These are phyloP conservation scores for Sogatella furcifera DNA, from an alignment of 1,140 invertebrate species.

Conservation along the genomic window DNA sequence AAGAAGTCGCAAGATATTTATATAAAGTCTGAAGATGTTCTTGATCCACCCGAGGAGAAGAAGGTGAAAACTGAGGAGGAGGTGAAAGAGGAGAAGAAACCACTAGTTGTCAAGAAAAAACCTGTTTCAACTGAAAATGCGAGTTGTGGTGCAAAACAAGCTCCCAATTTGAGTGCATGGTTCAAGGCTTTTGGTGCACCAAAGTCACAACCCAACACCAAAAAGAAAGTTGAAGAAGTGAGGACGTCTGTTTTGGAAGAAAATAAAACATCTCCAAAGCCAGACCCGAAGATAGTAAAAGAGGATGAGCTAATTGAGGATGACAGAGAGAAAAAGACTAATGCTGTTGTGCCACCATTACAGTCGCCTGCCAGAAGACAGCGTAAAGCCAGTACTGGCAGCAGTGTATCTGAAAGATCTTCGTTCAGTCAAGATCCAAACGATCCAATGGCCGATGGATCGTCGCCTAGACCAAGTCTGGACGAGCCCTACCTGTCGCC, in stretches of 20 bases:
- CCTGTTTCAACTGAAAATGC: constrained; percentile 24
- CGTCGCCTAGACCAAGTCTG: constrained; percentile 47
- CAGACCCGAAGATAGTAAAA: not conserved
- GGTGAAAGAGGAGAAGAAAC: constrained; percentile 21
- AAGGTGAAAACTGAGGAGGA: constrained; percentile 20
- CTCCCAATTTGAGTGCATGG: constrained; percentile 80
- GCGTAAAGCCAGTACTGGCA: constrained; percentile 54
- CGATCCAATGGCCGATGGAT: constrained; percentile 34
- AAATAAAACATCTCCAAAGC: constrained; percentile 7
- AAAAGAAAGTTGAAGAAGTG: constrained; percentile 27
- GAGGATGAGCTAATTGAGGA: constrained; percentile 21
- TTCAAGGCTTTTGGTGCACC: constrained; percentile 81
- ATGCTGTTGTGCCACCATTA: constrained; percentile 25
- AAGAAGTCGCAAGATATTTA: constrained; percentile 14
- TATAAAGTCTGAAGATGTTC: constrained; percentile 21
- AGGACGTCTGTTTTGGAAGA: constrained; percentile 2
- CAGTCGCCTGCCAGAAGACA: constrained; percentile 38
- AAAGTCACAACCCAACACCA: constrained; percentile 35
- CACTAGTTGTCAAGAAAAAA: not conserved
- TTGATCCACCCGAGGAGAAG: constrained; percentile 14
- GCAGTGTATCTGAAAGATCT: constrained; percentile 58
- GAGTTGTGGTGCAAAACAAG: constrained; percentile 44
- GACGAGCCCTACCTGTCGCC: constrained; percentile 54
- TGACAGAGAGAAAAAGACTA: constrained; percentile 18
- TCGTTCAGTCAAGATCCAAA: constrained; percentile 59